phyloP scores from a whole-genome alignment of 2,888 invertebrate species.

The Dromius quadrimaculatus region DNA sequence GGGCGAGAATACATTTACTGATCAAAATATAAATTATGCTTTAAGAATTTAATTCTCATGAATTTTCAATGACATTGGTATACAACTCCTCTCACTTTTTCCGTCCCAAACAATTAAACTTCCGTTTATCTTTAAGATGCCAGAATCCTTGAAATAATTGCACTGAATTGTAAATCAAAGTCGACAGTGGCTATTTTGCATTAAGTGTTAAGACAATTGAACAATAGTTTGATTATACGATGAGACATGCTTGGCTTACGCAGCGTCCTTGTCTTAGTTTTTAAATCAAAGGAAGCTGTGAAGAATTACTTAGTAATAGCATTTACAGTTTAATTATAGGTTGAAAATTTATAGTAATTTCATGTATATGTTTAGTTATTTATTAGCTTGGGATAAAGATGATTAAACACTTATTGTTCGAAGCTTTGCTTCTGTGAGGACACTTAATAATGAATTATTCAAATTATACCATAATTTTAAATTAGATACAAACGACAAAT shows the following conservation, averaged over 20 bases:
- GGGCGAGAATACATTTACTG: no score
- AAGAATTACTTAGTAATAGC: not conserved
- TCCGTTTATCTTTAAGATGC: constrained; percentile 1
- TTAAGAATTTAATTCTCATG: no score
- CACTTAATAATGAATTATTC: no score
- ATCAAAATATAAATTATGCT: no score
- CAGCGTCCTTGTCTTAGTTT: constrained; percentile 9
- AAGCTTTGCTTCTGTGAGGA: no score
- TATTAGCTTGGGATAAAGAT: no score
- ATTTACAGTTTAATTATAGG: not conserved
- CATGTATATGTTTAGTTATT: no score
- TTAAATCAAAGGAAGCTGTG: not conserved
- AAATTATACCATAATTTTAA: no score
- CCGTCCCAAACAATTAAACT: constrained; percentile 6
- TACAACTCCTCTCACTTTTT: constrained; percentile 12
- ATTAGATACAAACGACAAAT: constrained; percentile 20
- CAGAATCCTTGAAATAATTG: constrained; percentile 10
- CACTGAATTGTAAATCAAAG: constrained; percentile 13
- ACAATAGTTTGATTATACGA: constrained; percentile 13
- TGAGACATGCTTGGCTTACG: constrained; percentile 5
- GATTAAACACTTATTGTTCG: no score
- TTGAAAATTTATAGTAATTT: no score
- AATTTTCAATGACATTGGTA: no score
- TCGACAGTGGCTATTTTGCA: not conserved
- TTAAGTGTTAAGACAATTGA: no score